Evolutionary conservation across 2,113 vertebrate genomes (phyloP).

Genomic region (Cebus imitator): DNA sequence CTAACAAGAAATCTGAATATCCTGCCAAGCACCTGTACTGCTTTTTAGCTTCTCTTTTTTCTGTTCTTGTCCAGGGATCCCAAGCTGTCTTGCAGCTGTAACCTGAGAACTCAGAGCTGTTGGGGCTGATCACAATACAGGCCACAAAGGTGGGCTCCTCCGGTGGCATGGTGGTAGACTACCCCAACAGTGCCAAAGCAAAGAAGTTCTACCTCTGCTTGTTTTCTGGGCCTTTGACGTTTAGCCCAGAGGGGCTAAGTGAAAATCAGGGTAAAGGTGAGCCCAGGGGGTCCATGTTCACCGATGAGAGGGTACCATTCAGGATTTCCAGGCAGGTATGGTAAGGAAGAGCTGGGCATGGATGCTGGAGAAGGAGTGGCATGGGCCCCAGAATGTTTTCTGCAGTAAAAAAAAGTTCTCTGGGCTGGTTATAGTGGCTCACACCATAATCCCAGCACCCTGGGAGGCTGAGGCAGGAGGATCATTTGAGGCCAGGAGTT

Average conservation of each 20-base stretch:
- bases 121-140: conserved; percentile 94
- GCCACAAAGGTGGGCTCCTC: conserved; percentile 96
- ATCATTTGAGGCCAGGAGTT: no score
- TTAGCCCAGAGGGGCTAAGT: conserved; percentile 88
- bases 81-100: not conserved
- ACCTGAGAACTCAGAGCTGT: conserved; percentile 78
- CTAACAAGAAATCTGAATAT: not conserved
- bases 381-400: conserved; percentile 86
- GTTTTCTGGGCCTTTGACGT: conserved; percentile 90
- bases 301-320: not conserved
- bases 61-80: not conserved
- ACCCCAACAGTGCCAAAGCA: conserved; percentile 95
- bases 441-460: no score
- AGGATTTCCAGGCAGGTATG: not conserved
- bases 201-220: conserved; percentile 99
- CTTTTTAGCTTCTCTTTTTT: not conserved
- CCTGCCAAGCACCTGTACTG: not conserved
- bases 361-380: conserved; percentile 95
- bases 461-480: no score
- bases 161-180: conserved; percentile 96
- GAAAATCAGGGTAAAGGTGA: not conserved
- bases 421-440: no score
- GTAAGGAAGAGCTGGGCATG: conserved; percentile 93
- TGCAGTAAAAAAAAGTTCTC: conserved; percentile 10
- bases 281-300: not conserved